phyloP scores from a whole-genome alignment of 1,140 invertebrate genomes.

The Cyclina sinensis region DNA sequence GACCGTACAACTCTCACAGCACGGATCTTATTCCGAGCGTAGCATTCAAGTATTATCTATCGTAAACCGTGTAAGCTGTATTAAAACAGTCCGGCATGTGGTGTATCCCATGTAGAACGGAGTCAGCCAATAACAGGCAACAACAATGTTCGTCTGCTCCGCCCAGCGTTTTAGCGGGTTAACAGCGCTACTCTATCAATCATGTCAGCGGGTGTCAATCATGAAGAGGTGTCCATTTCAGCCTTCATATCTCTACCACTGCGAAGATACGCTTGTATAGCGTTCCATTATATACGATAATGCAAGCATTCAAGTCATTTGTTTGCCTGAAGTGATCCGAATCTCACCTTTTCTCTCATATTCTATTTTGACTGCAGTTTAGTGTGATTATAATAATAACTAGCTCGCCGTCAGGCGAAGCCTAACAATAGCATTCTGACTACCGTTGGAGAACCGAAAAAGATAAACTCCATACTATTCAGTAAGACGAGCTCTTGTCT shows the following conservation, averaged over 20 bases:
- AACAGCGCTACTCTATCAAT: constrained; percentile 54
- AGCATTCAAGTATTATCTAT: constrained; percentile 67
- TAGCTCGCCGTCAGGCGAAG: constrained; percentile 19
- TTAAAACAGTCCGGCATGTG: constrained; percentile 58
- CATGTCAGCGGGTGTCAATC: constrained; percentile 65
- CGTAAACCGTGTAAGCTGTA: constrained; percentile 65
- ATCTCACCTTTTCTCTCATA: constrained; percentile 52
- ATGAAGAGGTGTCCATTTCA: constrained; percentile 57
- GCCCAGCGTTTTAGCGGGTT: constrained; percentile 49
- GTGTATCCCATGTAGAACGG: constrained; percentile 29
- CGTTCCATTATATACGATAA: constrained; percentile 57
- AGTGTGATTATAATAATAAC: constrained; percentile 62
- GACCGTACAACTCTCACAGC: constrained; percentile 40
- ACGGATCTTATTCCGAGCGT: constrained; percentile 50
- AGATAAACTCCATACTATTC: constrained; percentile 55
- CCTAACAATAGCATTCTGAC: constrained; percentile 51
- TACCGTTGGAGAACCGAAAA: constrained; percentile 48
- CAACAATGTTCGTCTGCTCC: constrained; percentile 38
- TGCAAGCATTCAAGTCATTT: constrained; percentile 59
- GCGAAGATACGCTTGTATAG: constrained; percentile 30
- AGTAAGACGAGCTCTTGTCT: constrained; percentile 56
- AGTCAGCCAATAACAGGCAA: constrained; percentile 56
- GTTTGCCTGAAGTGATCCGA: constrained; percentile 55
- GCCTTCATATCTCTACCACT: constrained; percentile 55
- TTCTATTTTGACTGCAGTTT: constrained; percentile 63